These are phyloP conservation scores for Damaliscus lunatus DNA, from an alignment of 2,113 vertebrate species.

Conservation along the genomic window DNA sequence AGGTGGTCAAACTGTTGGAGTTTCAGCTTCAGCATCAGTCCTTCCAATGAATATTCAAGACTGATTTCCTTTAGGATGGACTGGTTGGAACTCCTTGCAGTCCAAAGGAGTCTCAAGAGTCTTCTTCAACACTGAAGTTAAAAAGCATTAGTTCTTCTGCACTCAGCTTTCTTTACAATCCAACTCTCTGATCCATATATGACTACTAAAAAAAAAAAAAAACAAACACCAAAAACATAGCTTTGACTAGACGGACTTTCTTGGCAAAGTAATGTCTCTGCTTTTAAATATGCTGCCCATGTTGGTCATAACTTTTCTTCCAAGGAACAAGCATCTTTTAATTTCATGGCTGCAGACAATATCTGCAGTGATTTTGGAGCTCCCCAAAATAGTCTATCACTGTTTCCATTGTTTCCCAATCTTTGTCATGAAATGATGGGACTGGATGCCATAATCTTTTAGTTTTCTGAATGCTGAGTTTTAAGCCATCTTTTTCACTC, in stretches of 20 bases:
- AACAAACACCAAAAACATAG: not conserved
- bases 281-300: not conserved
- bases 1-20: not conserved
- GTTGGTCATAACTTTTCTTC: not conserved
- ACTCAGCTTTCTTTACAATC: not conserved
- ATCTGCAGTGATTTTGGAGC: not conserved
- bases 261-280: not conserved
- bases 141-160: not conserved
- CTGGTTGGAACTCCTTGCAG: not conserved
- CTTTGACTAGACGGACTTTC: not conserved
- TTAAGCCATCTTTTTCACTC: not conserved
- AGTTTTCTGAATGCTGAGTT: not conserved
- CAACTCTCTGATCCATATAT: not conserved
- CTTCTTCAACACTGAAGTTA: not conserved
- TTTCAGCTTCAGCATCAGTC: not conserved
- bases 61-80: not conserved
- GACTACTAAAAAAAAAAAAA: not conserved
- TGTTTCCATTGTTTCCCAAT: not conserved
- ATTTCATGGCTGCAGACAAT: not conserved
- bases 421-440: not conserved
- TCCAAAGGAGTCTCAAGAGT: not conserved
- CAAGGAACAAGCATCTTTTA: not conserved
- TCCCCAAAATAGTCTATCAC: not conserved
- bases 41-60: not conserved
- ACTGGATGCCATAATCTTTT: not conserved